phyloP scores from a whole-genome alignment of 2,113 vertebrate genomes.

The Rallus limicola region DNA sequence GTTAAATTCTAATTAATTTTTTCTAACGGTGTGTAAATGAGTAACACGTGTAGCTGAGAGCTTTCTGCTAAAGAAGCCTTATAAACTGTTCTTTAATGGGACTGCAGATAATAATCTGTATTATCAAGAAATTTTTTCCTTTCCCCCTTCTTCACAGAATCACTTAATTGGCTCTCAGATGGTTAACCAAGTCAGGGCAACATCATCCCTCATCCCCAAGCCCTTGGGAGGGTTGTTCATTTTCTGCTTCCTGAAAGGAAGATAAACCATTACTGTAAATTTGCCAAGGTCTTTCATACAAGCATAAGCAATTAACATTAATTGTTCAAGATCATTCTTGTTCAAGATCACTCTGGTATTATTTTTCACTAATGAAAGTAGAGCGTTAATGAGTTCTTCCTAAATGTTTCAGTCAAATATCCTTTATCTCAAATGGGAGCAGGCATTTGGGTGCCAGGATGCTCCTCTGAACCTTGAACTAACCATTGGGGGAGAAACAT shows the following conservation, averaged over 20 bases:
- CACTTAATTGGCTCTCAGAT: not conserved
- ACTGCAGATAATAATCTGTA: not conserved
- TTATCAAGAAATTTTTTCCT: not conserved
- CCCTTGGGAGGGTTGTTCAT: not conserved
- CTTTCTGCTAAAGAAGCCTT: not conserved
- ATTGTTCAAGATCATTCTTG: not conserved
- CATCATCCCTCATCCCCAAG: too few species aligned
- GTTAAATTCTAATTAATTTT: not conserved
- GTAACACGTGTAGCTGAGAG: not conserved
- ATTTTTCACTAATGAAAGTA: slow-evolving; percentile 13
- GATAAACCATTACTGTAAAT: not conserved
- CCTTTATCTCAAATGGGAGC: not conserved
- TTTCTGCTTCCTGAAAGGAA: not conserved
- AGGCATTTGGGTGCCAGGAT: not conserved
- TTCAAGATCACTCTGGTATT: not conserved
- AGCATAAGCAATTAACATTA: slow-evolving; percentile 3
- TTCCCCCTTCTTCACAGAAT: not conserved
- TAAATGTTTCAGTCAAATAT: not conserved
- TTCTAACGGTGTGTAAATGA: not conserved
- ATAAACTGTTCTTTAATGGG: not conserved
- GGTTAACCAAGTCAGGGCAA: not conserved
- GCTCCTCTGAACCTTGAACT: accelerated
- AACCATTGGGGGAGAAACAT: not conserved
- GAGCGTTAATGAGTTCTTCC: not conserved
- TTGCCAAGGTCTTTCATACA: slow-evolving; percentile 26